phyloP scores from a whole-genome alignment of 2,888 invertebrate species.

The Brachyopa scutellaris region DNA sequence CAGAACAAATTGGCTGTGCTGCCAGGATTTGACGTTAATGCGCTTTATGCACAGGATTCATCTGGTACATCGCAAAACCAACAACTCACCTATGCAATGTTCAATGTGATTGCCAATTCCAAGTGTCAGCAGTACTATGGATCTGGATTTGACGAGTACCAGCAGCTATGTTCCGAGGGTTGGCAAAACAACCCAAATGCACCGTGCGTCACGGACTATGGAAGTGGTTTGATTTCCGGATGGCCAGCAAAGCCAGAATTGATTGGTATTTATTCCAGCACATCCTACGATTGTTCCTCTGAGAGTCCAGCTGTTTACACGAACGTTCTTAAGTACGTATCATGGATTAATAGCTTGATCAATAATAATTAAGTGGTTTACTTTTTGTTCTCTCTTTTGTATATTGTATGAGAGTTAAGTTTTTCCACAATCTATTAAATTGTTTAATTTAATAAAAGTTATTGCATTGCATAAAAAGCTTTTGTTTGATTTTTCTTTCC shows the following conservation, averaged over 20 bases:
- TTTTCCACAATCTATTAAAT: too few relatives aligned
- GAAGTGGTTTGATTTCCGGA: conserved; percentile 48
- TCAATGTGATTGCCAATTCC: conserved; percentile 21
- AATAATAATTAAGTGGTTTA: not conserved
- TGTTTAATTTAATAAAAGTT: too few relatives aligned
- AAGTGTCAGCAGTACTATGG: conserved; percentile 13
- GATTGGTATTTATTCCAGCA: conserved; percentile 44
- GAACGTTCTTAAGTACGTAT: conserved; percentile 29
- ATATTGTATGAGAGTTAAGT: too few relatives aligned
- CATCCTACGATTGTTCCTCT: not conserved
- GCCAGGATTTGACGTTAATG: conserved; percentile 46
- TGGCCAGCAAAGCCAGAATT: conserved; percentile 54
- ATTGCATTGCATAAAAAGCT: too few relatives aligned
- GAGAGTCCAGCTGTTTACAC: not conserved
- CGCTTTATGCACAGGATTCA: too few relatives aligned
- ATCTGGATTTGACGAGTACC: conserved; percentile 47
- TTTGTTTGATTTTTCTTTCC: too few relatives aligned
- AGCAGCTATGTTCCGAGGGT: conserved; percentile 44
- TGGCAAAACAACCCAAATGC: conserved; percentile 40
- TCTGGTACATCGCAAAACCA: too few relatives aligned
- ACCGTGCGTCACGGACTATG: conserved; percentile 39
- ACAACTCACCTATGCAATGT: conserved; percentile 25
- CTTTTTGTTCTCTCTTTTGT: too few relatives aligned
- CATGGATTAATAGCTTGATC: conserved; percentile 56
- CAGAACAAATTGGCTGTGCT: conserved; percentile 45